phyloP scores from a whole-genome alignment of 2,888 invertebrate genomes.

The Euzophera pinguis region DNA sequence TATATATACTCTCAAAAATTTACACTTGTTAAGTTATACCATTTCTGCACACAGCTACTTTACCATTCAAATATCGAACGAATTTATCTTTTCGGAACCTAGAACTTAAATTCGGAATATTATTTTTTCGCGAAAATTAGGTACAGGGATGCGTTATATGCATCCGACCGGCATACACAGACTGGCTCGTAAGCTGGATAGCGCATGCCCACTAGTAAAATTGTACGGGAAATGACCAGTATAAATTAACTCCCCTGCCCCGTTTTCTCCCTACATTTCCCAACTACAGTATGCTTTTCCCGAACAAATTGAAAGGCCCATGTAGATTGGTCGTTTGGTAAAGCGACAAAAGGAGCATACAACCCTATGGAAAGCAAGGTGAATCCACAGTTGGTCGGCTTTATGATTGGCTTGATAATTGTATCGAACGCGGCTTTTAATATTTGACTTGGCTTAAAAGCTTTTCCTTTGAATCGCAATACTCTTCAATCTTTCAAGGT shows the following conservation, averaged over 20 bases:
- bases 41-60: not conserved
- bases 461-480: not conserved
- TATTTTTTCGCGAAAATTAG: constrained; percentile 13
- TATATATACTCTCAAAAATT: constrained; percentile 18
- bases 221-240: constrained; percentile 39
- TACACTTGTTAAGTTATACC: constrained; percentile 24
- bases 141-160: constrained; percentile 37
- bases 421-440: constrained; percentile 6
- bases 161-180: constrained; percentile 36
- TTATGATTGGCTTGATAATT: constrained; percentile 25
- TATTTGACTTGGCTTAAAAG: not conserved
- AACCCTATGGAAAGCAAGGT: constrained; percentile 29
- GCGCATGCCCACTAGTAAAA: constrained; percentile 59
- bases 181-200: constrained; percentile 41
- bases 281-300: constrained; percentile 17
- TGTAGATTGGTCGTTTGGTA: constrained; percentile 28
- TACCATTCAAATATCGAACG: not conserved
- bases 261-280: constrained; percentile 16
- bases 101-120: constrained; percentile 19
- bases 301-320: constrained; percentile 26
- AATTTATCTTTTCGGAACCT: not conserved
- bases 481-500: not conserved
- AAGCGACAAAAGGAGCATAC: constrained; percentile 34
- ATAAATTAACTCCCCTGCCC: constrained; percentile 34
- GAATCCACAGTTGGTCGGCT: constrained; percentile 70